A percentile compares a stretch with the other conserved stretches of the same genome.
These are phyloP conservation scores for Conomelus anceps DNA, from an alignment of 2,888 invertebrate genomes.

Conservation along the genomic window DNA sequence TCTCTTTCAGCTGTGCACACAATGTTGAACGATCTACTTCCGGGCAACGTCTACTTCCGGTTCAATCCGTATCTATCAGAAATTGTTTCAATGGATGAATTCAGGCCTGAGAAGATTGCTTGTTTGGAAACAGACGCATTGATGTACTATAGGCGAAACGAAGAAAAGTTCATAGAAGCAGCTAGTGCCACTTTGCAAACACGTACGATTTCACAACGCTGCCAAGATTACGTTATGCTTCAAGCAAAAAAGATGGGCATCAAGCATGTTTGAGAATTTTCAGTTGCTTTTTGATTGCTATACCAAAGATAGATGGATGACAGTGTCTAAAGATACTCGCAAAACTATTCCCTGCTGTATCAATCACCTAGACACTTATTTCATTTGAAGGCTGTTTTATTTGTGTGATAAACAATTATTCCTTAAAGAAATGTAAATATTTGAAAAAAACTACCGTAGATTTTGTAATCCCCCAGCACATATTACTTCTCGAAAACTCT, in stretches of 20 bases:
- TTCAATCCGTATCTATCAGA: conserved; percentile 84
- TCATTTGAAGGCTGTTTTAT: neutral
- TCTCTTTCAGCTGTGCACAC: conserved; percentile 62
- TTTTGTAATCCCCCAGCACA: neutral
- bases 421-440: neutral
- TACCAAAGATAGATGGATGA: neutral
- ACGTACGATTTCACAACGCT: conserved; percentile 42
- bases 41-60: conserved; percentile 66
- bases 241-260: conserved; percentile 29
- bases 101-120: conserved; percentile 60
- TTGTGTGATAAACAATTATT: neutral
- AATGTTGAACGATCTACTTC: conserved; percentile 66
- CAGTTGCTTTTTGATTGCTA: neutral
- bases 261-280: conserved; percentile 17
- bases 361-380: neutral
- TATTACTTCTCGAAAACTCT: neutral
- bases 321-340: neutral
- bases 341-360: neutral
- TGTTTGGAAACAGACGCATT: conserved; percentile 65
- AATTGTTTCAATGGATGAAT: conserved; percentile 73
- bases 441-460: neutral
- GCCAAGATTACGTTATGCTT: conserved; percentile 45
- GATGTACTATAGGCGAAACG: conserved; percentile 74
- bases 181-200: conserved; percentile 45
- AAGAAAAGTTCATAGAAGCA: conserved; percentile 64